Evolutionary conservation across 2,113 vertebrate species (phyloP).

Genomic region (Pseudorhombus dupliciocellatus): DNA sequence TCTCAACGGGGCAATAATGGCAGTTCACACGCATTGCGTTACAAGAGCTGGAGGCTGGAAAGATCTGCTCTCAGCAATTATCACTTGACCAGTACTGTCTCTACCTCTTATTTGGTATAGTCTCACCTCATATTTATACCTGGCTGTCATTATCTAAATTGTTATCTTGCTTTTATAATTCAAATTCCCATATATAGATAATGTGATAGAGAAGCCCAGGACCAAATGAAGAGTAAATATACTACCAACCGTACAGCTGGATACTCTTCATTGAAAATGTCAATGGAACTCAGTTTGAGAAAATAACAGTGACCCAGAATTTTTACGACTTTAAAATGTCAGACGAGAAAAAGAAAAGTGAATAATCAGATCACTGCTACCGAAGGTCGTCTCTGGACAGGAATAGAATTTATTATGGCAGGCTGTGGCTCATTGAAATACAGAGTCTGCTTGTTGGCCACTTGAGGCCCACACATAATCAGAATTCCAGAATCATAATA

Average conservation of each 20-base stretch:
- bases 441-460: slow-evolving; percentile 70
- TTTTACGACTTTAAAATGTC: background rate
- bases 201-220: background rate
- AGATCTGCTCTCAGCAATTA: slow-evolving; percentile 48
- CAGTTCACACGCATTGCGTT: slow-evolving; percentile 72
- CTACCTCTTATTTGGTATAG: background rate
- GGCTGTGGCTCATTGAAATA: slow-evolving; percentile 43
- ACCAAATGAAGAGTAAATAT: background rate
- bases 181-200: background rate
- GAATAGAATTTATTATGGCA: slow-evolving; percentile 53
- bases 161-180: too few relatives aligned
- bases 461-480: slow-evolving; percentile 62
- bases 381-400: slow-evolving; percentile 4
- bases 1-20: slow-evolving; percentile 69
- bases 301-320: background rate
- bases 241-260: background rate
- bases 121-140: slow-evolving; percentile 13
- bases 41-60: slow-evolving; percentile 59
- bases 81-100: slow-evolving; percentile 16
- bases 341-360: background rate
- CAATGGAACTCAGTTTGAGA: background rate
- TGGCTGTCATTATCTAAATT: background rate
- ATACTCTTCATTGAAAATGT: background rate
- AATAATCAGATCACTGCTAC: background rate
- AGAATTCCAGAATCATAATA: slow-evolving; percentile 68